Percentiles rank a stretch among this genome's conserved stretches.
These are phyloP conservation scores for Berghia stephanieae DNA, from an alignment of 1,140 invertebrate species.

Conservation along the genomic window DNA sequence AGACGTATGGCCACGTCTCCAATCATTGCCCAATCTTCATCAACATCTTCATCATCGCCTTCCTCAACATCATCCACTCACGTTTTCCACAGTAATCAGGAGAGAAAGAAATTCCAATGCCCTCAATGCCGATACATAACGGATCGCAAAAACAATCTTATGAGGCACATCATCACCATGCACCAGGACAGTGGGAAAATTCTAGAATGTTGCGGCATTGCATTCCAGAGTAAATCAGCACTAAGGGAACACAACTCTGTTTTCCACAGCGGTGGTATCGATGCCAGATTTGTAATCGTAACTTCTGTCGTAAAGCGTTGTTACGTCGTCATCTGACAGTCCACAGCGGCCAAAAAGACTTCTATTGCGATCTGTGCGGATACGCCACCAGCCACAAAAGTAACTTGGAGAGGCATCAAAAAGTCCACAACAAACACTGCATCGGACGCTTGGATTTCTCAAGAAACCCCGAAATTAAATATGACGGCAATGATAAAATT, in stretches of 20 bases:
- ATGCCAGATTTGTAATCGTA: slow-evolving; percentile 63
- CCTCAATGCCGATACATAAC: slow-evolving; percentile 63
- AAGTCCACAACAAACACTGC: slow-evolving; percentile 50
- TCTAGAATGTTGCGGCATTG: slow-evolving; percentile 64
- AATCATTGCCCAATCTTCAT: no score
- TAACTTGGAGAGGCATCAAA: slow-evolving; percentile 67
- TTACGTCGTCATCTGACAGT: slow-evolving; percentile 66
- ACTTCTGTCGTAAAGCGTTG: slow-evolving; percentile 68
- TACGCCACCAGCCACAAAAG: slow-evolving; percentile 69
- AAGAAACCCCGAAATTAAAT: no score
- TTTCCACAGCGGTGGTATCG: slow-evolving; percentile 62
- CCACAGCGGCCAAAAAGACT: slow-evolving; percentile 66
- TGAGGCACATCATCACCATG: slow-evolving; percentile 67
- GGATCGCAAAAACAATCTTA: slow-evolving; percentile 68
- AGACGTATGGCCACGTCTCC: no score
- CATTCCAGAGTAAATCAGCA: slow-evolving; percentile 64
- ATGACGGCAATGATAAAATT: no score
- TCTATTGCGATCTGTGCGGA: slow-evolving; percentile 61
- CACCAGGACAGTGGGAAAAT: slow-evolving; percentile 58
- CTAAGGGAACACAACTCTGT: slow-evolving; percentile 62
- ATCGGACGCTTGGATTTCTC: no score
- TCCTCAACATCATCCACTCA: no score
- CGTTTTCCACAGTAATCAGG: no score
- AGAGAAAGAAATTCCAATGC: slow-evolving; percentile 44
- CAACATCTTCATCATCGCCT: no score